These are phyloP conservation scores for Ameiurus melas DNA, from an alignment of 2,113 vertebrate genomes.

Conservation along the genomic window DNA sequence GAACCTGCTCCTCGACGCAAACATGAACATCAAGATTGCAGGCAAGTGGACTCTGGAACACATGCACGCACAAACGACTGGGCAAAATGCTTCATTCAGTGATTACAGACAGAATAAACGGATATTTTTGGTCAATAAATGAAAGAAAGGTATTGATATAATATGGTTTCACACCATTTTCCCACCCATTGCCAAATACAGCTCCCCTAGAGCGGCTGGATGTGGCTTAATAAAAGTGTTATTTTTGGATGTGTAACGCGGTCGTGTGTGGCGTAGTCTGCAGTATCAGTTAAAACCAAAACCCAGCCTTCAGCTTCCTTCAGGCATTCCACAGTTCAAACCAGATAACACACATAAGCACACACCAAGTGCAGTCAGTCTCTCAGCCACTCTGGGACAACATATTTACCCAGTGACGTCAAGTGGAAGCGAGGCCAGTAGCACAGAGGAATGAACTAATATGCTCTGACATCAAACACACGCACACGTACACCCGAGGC, in stretches of 20 bases:
- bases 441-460: slow-evolving; percentile 42
- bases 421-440: slow-evolving; percentile 41
- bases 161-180: not conserved
- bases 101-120: not conserved
- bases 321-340: slow-evolving; percentile 33
- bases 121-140: not conserved
- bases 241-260: not conserved
- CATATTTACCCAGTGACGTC: slow-evolving; percentile 50
- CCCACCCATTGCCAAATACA: not conserved
- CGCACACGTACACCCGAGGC: slow-evolving; percentile 14
- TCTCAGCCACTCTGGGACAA: slow-evolving; percentile 37
- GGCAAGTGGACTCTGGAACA: slow-evolving; percentile 18
- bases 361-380: slow-evolving; percentile 41
- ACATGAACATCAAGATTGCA: slow-evolving; percentile 57
- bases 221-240: not conserved
- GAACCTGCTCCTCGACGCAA: slow-evolving; percentile 50
- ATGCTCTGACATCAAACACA: slow-evolving; percentile 51
- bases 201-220: not conserved
- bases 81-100: too few relatives aligned
- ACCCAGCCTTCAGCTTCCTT: not conserved
- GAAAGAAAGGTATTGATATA: not conserved
- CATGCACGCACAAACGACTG: not conserved
- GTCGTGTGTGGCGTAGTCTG: not conserved
- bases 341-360: slow-evolving; percentile 36
- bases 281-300: not conserved